These are phyloP conservation scores for Xiphias gladius DNA, from an alignment of 2,113 vertebrate species.

Conservation along the genomic window DNA sequence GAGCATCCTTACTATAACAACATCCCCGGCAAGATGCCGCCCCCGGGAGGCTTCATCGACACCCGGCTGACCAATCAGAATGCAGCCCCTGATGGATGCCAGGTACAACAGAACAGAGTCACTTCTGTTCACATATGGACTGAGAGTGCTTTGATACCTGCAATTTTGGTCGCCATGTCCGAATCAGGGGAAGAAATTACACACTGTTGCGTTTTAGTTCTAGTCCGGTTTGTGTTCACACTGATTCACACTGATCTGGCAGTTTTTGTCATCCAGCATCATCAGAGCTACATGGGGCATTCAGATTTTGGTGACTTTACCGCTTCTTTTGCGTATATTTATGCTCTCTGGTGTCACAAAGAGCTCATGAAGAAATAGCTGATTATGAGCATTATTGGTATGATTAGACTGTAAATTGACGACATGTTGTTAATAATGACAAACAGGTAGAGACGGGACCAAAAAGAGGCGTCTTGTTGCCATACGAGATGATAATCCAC, in stretches of 20 bases:
- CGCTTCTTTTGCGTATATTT: no score
- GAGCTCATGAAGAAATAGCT: background rate
- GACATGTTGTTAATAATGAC: no score
- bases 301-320: no score
- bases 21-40: conserved; percentile 93
- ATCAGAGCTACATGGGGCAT: no score
- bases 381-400: background rate
- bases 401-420: background rate
- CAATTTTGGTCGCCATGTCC: background rate
- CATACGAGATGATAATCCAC: no score
- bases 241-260: no score
- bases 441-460: no score
- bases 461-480: no score
- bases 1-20: conserved; percentile 97
- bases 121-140: background rate
- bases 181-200: background rate
- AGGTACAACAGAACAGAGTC: conserved; percentile 79
- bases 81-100: conserved; percentile 81
- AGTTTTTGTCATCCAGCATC: no score
- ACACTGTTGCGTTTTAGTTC: background rate
- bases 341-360: background rate
- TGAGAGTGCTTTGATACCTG: background rate
- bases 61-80: conserved; percentile 86
- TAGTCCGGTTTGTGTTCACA: background rate
- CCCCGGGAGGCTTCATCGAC: conserved; percentile 91